Evolutionary conservation across 2,888 invertebrate genomes (phyloP), one percentile per base, ranked within the genome.

Genomic region (Tineola bisselliella): DNA sequence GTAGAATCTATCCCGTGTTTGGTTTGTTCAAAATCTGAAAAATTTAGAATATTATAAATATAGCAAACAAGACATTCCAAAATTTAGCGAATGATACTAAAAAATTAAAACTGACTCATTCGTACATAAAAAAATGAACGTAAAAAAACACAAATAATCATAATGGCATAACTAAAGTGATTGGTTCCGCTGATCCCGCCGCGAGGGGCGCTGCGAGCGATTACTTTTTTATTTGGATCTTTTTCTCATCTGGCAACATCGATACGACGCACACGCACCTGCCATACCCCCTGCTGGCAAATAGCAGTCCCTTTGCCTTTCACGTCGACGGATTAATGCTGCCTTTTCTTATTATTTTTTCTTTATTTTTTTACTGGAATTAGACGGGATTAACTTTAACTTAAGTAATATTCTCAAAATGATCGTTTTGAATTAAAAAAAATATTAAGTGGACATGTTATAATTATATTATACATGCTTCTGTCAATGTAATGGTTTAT

Each of bases 311-410:
- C 69, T 25, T 44, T 70, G 69, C 68, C 75, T 66, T 66, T 66
- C 69, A 67, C 66, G 65, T 67, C 79, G 76, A 75, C 78, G 79
- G 80, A 83, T 81, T 81, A 82, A 81, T 77, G 75, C 75, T 72
- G 73, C 70, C 70, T 74, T 72, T 69, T 68, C 69, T 69, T 63
- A 68, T 70, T 70, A 70, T 62, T 62, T 57, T 62, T 69, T 56
- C 38, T 5, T 56, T n/a, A 19, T 56, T 56, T 56, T 56, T 56
- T 56, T 6, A 56, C 25, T 30, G 56, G n/a, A 30, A 33, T 58
- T 58, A 58, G 58, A 33, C 33, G 15, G 58, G 58, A 58, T 58
- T 58, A 33, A n/a, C 58, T 33, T 17, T 33, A 33, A 58, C 58
- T 58, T 58, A 56, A 56, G 56, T 17, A 61, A 25, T 60, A 44